phyloP scores from a whole-genome alignment of 2,797 vertebrate genomes.

The Mallotus villosus region DNA sequence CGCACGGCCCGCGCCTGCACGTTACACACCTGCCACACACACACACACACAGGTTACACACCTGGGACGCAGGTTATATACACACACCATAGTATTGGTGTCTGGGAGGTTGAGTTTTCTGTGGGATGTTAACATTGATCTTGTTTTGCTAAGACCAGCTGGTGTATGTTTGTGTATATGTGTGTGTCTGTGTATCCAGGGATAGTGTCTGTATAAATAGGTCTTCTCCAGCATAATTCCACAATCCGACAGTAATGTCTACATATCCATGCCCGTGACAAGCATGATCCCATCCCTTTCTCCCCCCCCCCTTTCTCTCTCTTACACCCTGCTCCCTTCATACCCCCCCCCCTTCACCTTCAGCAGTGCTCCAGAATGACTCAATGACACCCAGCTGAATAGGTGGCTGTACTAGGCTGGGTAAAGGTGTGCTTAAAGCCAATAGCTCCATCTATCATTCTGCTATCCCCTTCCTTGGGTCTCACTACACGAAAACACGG shows the following conservation, averaged over 20 bases:
- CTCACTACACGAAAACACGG: too few relatives aligned
- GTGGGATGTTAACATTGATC: not conserved
- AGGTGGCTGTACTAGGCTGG: too few relatives aligned
- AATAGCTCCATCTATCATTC: too few relatives aligned
- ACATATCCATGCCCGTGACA: not conserved
- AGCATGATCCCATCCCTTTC: not conserved
- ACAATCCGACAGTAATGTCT: not conserved
- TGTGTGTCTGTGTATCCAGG: not conserved
- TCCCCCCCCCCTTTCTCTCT: too few relatives aligned
- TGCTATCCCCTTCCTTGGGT: too few relatives aligned
- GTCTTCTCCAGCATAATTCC: slow-evolving; percentile 1
- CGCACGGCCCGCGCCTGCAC: slow-evolving; percentile 87
- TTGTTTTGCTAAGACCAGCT: not conserved
- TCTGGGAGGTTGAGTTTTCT: not conserved
- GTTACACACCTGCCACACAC: slow-evolving; percentile 80
- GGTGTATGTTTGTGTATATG: not conserved
- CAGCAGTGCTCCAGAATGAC: too few relatives aligned
- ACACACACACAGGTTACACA: slow-evolving; percentile 6
- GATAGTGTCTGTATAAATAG: not conserved
- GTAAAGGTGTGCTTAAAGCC: too few relatives aligned
- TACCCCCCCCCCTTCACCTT: too few relatives aligned
- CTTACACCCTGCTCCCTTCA: too few relatives aligned
- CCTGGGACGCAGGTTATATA: not conserved
- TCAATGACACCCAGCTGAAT: too few relatives aligned
- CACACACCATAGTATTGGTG: not conserved